Base-by-base conservation (phyloP, 2,888 invertebrate genomes). In the Volucella inflata region DNA sequence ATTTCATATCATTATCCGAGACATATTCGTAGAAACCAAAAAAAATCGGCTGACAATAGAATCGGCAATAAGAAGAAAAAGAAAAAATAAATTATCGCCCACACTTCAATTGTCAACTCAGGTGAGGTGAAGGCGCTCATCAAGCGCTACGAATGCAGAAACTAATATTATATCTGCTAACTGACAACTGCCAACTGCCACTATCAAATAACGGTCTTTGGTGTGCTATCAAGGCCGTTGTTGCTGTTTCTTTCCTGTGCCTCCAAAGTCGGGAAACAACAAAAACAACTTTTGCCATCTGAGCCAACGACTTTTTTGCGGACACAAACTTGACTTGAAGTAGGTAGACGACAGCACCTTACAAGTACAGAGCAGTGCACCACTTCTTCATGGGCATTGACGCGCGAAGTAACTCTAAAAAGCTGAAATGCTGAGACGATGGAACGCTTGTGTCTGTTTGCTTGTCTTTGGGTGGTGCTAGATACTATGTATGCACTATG, bases 201-300 rank as follows among this genome's bases (percentile, higher is more conserved):
- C 59, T 84, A 75, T 84, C 79, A 62, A 71, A 70, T 84, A 84
- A 84, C 84, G 75, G 84, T 79, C 48, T 51, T 55, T 60, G 42
- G 42, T 14, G 17, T 44, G 40, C 60, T 75, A 84, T 79, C 84
- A 84, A 84, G 84, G 84, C 71, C 84, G 84, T 84, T 84, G 75
- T 76, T 67, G 36, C 38, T 11, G 6, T 57, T 50, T 75, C 57
- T 59, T 48, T 67, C 68, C 38, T 42, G 48, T 40, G 53, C 60
- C 64, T 50, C 38, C 30, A 74, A 57, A 64, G 78, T 48, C 30
- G 57, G 21, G 6, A 30, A 4, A 30, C 30, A 30, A 30, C 30
- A 30, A 30, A 83, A 68, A 65, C 65, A 38, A 79, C 65, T 74
- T 74, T 62, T 68, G 65, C 72, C 62, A 79, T 76, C 70, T 79